Percentiles rank a stretch among this genome's conserved stretches.
phyloP scores from a whole-genome alignment of 1,140 invertebrate genomes.

The Macrobrachium nipponense region DNA sequence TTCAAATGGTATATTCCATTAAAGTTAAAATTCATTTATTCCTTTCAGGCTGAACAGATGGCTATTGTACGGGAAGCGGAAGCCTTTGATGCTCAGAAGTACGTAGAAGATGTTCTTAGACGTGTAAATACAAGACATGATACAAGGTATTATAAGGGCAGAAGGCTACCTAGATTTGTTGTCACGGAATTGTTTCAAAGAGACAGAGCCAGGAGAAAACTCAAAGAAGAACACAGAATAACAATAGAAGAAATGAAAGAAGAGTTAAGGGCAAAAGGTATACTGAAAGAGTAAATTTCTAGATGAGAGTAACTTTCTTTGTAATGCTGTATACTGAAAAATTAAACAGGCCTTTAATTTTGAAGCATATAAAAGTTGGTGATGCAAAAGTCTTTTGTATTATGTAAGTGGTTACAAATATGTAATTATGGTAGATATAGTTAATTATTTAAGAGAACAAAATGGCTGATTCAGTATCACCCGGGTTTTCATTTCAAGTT shows the following conservation, averaged over 20 bases:
- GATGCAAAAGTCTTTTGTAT: too few species aligned
- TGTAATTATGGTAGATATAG: too few species aligned
- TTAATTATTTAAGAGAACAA: too few species aligned
- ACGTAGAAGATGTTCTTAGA: conserved; percentile 76
- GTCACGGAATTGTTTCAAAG: conserved; percentile 71
- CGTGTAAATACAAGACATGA: conserved; percentile 75
- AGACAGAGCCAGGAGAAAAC: conserved; percentile 24
- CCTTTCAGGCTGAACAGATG: conserved; percentile 72
- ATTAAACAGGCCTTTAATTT: too few species aligned
- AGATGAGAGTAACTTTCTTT: too few species aligned
- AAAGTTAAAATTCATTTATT: neutral
- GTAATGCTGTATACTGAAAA: too few species aligned
- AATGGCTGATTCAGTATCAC: too few species aligned
- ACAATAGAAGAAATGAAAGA: neutral
- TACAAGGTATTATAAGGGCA: conserved; percentile 76
- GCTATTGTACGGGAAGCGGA: conserved; percentile 78
- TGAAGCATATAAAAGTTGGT: too few species aligned
- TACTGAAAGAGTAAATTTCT: too few species aligned
- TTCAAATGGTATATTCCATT: neutral
- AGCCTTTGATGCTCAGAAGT: conserved; percentile 80
- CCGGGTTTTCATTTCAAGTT: too few species aligned
- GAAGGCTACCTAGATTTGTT: conserved; percentile 75
- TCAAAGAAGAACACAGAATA: neutral
- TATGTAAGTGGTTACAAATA: too few species aligned
- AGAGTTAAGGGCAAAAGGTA: neutral